Evolutionary conservation across 2,888 invertebrate genomes (phyloP).

Genomic region (Hypena proboscidalis): DNA sequence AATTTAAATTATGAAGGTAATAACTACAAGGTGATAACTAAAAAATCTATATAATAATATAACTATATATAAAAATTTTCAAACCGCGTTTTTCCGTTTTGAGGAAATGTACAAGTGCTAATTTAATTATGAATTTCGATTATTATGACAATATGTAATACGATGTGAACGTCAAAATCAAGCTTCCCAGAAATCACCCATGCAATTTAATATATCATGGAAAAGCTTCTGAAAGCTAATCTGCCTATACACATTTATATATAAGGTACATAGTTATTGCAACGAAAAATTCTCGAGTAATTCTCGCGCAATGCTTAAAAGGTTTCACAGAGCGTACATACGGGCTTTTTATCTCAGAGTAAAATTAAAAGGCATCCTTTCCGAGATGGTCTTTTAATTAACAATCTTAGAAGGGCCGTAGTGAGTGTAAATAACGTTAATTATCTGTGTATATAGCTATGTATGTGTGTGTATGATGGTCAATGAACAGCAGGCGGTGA

Average conservation of each 20-base stretch:
- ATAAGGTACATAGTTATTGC: background rate
- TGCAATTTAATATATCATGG: no score
- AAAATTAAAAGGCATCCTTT: slow-evolving; percentile 6
- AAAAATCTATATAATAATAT: no score
- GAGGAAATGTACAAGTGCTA: no score
- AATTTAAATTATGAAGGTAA: no score
- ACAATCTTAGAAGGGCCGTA: slow-evolving; percentile 9
- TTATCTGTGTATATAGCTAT: slow-evolving; percentile 4
- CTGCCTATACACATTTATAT: background rate
- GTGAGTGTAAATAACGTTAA: slow-evolving; percentile 11
- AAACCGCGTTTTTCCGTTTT: no score
- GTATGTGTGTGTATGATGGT: slow-evolving; percentile 24
- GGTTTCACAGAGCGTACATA: slow-evolving; percentile 13
- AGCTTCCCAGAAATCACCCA: no score
- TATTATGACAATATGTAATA: no score
- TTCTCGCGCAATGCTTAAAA: slow-evolving; percentile 5
- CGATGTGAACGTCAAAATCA: no score
- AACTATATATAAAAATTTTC: no score
- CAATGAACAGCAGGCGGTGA: slow-evolving; percentile 41
- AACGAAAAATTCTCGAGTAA: background rate
- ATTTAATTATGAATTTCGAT: no score
- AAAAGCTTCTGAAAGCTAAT: background rate
- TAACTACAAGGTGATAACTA: no score
- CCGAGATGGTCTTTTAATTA: slow-evolving; percentile 7
- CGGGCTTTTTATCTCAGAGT: background rate